Evolutionary conservation across 2,797 vertebrate genomes (phyloP).

Genomic region (Epinephelus coioides): DNA sequence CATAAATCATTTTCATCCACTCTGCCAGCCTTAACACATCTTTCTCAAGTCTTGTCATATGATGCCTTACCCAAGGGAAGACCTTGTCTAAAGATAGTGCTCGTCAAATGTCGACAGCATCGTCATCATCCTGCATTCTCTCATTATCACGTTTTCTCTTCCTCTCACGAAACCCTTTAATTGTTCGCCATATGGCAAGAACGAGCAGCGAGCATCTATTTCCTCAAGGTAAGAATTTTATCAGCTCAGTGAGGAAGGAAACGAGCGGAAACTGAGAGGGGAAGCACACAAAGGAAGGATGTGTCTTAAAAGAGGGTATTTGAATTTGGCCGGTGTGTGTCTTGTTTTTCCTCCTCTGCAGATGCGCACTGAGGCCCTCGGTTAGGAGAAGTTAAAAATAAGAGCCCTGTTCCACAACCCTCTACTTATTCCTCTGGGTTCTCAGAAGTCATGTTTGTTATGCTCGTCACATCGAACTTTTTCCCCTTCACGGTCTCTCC

Average conservation of each 20-base stretch:
- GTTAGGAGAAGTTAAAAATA: constrained; percentile 78
- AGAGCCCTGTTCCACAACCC: constrained; percentile 69
- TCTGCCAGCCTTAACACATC: background rate
- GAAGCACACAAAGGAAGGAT: constrained; percentile 75
- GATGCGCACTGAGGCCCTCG: constrained; percentile 62
- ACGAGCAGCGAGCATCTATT: constrained; percentile 25
- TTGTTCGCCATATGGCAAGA: constrained; percentile 21
- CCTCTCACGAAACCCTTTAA: background rate
- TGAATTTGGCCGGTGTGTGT: constrained; percentile 58
- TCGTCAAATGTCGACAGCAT: constrained; percentile 1
- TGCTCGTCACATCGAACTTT: constrained; percentile 45
- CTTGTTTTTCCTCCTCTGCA: constrained; percentile 64
- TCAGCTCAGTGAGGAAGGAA: constrained; percentile 68
- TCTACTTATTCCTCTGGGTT: constrained; percentile 73
- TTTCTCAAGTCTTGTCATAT: constrained; percentile 20
- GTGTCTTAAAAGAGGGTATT: constrained; percentile 64
- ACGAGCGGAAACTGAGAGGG: constrained; percentile 60
- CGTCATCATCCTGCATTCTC: background rate
- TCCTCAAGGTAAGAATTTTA: constrained; percentile 58
- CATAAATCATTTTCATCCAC: constrained; percentile 4
- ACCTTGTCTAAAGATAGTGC: constrained; percentile 1
- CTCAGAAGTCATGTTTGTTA: constrained; percentile 50
- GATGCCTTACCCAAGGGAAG: background rate
- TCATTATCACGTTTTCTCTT: background rate
- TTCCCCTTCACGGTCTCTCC: background rate